Conservation (phyloP, 1,140 invertebrate genomes). For the Chionoecetes opilio region DNA sequence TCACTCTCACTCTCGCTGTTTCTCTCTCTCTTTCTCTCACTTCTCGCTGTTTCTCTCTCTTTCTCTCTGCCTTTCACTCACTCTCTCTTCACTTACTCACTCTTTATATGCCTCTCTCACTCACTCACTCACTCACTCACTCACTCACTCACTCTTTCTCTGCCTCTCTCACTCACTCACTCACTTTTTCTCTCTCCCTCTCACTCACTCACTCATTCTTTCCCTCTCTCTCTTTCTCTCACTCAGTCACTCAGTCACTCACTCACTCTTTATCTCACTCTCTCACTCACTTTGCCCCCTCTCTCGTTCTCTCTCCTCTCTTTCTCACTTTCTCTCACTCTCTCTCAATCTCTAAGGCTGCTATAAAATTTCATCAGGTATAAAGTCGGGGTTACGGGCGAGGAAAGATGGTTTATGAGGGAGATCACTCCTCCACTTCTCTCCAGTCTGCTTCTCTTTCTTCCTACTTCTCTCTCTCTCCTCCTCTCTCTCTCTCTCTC, state of each 20-base stretch:
- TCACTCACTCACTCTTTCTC: neutral
- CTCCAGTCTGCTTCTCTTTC: slow-evolving; percentile 7
- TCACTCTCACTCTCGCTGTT: neutral
- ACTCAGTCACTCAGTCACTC: neutral
- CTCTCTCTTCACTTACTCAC: neutral
- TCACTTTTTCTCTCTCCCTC: neutral
- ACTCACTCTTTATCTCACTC: neutral
- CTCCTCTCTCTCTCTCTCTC: slow-evolving; percentile 43
- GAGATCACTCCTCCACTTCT: neutral
- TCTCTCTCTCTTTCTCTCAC: neutral
- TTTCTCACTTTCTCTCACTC: slow-evolving; percentile 5
- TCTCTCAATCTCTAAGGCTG: neutral
- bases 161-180: neutral
- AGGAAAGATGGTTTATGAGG: neutral
- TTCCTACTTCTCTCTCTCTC: slow-evolving; percentile 38
- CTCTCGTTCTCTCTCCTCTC: neutral
- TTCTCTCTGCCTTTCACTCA: neutral
- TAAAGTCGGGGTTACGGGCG: neutral
- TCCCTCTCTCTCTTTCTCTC: neutral
- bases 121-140: neutral
- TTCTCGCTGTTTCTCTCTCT: neutral
- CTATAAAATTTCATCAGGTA: neutral
- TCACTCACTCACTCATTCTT: neutral
- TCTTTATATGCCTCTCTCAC: neutral
- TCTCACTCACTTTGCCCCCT: neutral